phyloP scores from a whole-genome alignment of 2,797 vertebrate species.

The Sebastes steindachneri region DNA sequence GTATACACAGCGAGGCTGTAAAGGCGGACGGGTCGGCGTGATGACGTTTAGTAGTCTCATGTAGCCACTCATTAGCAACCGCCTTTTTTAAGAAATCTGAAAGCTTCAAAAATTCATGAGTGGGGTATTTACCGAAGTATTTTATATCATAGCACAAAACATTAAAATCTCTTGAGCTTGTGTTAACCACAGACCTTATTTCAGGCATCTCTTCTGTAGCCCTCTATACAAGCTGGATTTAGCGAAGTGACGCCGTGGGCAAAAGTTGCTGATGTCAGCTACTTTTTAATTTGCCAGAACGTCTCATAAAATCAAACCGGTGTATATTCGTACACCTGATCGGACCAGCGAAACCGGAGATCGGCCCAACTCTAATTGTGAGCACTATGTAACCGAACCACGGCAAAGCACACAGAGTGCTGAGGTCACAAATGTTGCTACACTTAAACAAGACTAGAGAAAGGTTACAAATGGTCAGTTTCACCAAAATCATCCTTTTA shows the following conservation, averaged over 20 bases:
- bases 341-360: not conserved
- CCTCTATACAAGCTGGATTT: not conserved
- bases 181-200: too few relatives aligned
- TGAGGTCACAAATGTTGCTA: not conserved
- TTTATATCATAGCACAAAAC: too few relatives aligned
- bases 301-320: not conserved
- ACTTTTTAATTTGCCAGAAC: not conserved
- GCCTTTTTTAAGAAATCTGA: not conserved
- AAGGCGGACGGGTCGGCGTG: too few relatives aligned
- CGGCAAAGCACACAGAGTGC: not conserved
- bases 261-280: not conserved
- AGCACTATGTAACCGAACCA: not conserved
- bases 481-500: slow-evolving; percentile 10
- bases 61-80: not conserved
- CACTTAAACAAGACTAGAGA: not conserved
- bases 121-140: too few relatives aligned
- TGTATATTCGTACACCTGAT: not conserved
- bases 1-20: not conserved
- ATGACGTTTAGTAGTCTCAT: not conserved
- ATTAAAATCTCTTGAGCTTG: too few relatives aligned
- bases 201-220: not conserved
- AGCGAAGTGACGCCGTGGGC: not conserved
- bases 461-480: not conserved
- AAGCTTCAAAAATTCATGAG: too few relatives aligned
- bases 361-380: not conserved